Evolutionary conservation across 2,888 invertebrate species (phyloP).

Genomic region (Autographa gamma): DNA sequence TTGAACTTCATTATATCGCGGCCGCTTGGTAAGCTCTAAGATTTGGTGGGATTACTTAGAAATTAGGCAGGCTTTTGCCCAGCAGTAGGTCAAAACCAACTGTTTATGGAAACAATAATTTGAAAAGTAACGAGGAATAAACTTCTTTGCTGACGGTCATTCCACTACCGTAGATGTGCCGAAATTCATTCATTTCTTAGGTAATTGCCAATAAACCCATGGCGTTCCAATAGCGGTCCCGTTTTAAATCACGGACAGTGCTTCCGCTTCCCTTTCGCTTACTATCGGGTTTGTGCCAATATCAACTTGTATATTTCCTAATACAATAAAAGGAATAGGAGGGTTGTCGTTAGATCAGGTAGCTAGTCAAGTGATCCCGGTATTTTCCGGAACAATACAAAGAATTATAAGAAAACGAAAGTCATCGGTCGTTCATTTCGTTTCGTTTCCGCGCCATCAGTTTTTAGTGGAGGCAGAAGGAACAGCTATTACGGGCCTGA

Average conservation of each 20-base stretch:
- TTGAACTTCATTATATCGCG: constrained; percentile 4
- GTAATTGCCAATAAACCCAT: constrained; percentile 18
- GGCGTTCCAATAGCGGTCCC: constrained; percentile 40
- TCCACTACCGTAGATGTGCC: not conserved
- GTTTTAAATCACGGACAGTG: constrained; percentile 47
- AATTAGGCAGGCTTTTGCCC: not conserved
- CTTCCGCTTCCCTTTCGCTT: constrained; percentile 38
- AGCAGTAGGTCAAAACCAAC: not conserved
- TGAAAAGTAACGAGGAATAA: not conserved
- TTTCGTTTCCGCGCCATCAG: constrained; percentile 80
- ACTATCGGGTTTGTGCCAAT: constrained; percentile 47
- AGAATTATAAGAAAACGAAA: constrained; percentile 82
- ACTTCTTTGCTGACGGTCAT: not conserved
- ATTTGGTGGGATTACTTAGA: not conserved
- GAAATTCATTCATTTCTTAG: constrained; percentile 24
- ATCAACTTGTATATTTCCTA: constrained; percentile 54
- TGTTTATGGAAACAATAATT: not conserved
- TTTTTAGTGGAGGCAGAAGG: constrained; percentile 75
- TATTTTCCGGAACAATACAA: constrained; percentile 76
- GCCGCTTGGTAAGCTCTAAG: not conserved
- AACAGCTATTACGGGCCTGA: constrained; percentile 69
- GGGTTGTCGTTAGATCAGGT: constrained; percentile 71
- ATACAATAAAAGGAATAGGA: constrained; percentile 65
- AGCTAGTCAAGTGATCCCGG: constrained; percentile 66
- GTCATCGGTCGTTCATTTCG: constrained; percentile 85